Evolutionary conservation across 2,888 invertebrate species (phyloP).

Genomic region (Melangyna quadrimaculata): DNA sequence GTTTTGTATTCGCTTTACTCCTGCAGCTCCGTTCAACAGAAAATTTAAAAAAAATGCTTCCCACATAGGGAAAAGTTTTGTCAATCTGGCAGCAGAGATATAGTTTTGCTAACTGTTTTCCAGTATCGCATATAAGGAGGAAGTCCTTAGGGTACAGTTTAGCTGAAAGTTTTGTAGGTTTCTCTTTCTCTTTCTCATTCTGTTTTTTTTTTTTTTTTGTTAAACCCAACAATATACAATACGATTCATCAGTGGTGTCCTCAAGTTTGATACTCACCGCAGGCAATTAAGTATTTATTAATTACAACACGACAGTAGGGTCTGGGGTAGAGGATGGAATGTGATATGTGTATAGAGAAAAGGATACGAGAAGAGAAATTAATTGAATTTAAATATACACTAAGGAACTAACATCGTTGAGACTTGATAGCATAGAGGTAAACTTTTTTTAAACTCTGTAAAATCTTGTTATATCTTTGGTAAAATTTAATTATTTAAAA

Average conservation of each 20-base stretch:
- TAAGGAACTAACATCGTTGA: neutral
- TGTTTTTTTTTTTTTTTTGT: neutral
- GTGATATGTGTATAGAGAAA: neutral
- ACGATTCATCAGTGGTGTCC: constrained; percentile 25
- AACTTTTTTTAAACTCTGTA: neutral
- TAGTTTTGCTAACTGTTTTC: neutral
- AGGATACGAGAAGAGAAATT: neutral
- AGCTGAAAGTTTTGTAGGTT: neutral
- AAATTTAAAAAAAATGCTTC: neutral
- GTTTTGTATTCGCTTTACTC: neutral
- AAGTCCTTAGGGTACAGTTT: constrained; percentile 12
- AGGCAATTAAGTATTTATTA: constrained; percentile 22
- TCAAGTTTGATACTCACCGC: neutral
- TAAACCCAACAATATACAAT: constrained; percentile 25
- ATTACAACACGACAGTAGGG: neutral
- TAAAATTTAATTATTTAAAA: constrained; percentile 56
- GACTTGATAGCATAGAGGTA: neutral
- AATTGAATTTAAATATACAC: constrained; percentile 4
- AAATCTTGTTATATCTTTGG: constrained; percentile 10
- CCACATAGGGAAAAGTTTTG: constrained; percentile 16
- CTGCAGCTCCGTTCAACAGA: neutral
- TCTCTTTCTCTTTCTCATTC: neutral
- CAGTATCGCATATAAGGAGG: neutral
- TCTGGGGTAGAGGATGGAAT: neutral
- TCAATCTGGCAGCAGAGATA: constrained; percentile 6